Conservation (phyloP, 1,140 invertebrate genomes). For the Bradynema listronoti region DNA sequence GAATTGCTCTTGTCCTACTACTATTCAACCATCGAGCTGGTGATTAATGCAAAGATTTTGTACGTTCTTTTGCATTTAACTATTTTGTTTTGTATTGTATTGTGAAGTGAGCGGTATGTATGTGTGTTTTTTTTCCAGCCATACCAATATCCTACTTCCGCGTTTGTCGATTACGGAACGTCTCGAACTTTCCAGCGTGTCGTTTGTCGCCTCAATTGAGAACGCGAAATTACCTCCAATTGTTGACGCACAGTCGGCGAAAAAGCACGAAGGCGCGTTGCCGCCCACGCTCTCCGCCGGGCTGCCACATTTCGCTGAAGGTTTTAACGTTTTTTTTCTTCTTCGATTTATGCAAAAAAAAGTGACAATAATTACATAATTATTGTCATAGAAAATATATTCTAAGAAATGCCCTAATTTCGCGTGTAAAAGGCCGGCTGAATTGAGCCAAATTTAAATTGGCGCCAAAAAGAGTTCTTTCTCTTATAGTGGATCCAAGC, state of each 20-base stretch:
- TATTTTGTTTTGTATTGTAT: not conserved
- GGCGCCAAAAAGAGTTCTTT: too few relatives aligned
- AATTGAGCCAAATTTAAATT: too few relatives aligned
- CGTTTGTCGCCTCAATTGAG: constrained; percentile 74
- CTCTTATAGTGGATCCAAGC: too few relatives aligned
- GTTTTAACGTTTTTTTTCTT: too few relatives aligned
- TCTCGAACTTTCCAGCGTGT: constrained; percentile 65
- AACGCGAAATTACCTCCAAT: constrained; percentile 73
- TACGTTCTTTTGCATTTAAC: not conserved
- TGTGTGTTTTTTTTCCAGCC: too few relatives aligned
- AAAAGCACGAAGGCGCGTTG: not conserved
- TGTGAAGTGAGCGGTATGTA: not conserved
- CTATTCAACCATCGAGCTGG: constrained; percentile 67
- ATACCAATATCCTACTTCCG: not conserved
- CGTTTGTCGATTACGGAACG: constrained; percentile 9
- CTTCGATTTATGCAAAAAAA: too few relatives aligned
- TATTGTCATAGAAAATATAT: too few relatives aligned
- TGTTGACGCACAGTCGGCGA: constrained; percentile 65
- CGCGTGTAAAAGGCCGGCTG: too few relatives aligned
- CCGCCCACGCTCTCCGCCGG: constrained; percentile 37
- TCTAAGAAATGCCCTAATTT: too few relatives aligned
- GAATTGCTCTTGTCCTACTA: constrained; percentile 74
- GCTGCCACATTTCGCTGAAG: constrained; percentile 43
- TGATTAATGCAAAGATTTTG: constrained; percentile 64
- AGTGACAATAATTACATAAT: too few relatives aligned